These are phyloP conservation scores for Heptranchias perlo DNA, from an alignment of 2,113 vertebrate species.

Conservation along the genomic window DNA sequence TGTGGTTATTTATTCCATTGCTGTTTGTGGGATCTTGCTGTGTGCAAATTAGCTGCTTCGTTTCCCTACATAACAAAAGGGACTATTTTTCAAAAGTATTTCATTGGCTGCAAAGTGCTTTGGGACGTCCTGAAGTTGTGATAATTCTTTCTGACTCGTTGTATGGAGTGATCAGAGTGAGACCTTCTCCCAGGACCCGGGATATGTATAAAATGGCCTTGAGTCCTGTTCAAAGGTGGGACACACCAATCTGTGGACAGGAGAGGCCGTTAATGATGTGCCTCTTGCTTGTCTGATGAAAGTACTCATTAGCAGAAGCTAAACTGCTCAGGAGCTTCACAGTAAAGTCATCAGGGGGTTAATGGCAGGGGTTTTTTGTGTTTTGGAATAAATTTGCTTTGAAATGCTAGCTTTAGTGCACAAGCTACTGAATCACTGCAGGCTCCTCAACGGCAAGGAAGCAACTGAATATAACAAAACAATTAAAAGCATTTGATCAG, in stretches of 20 bases:
- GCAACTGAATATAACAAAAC: conserved; percentile 1
- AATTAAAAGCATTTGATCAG: conserved; percentile 9
- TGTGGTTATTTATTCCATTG: neutral
- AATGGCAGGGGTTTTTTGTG: conserved; percentile 22
- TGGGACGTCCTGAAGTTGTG: neutral
- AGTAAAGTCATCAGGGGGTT: conserved; percentile 26
- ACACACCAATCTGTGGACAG: neutral
- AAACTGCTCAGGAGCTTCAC: neutral
- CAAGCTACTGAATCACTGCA: neutral
- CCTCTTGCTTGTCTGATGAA: neutral
- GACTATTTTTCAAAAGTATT: no score
- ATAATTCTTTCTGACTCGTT: neutral
- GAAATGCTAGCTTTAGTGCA: neutral
- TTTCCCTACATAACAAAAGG: no score
- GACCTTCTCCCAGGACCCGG: neutral
- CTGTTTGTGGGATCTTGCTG: neutral
- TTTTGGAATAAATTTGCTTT: conserved; percentile 29
- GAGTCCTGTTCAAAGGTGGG: neutral
- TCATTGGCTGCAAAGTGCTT: neutral
- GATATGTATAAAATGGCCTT: neutral
- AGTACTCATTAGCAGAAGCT: conserved; percentile 3
- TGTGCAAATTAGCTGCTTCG: neutral
- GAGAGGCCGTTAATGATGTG: neutral
- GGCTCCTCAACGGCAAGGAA: neutral
- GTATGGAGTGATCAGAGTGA: neutral